phyloP scores from a whole-genome alignment of 2,888 invertebrate species.

The Limnephilus auricula region DNA sequence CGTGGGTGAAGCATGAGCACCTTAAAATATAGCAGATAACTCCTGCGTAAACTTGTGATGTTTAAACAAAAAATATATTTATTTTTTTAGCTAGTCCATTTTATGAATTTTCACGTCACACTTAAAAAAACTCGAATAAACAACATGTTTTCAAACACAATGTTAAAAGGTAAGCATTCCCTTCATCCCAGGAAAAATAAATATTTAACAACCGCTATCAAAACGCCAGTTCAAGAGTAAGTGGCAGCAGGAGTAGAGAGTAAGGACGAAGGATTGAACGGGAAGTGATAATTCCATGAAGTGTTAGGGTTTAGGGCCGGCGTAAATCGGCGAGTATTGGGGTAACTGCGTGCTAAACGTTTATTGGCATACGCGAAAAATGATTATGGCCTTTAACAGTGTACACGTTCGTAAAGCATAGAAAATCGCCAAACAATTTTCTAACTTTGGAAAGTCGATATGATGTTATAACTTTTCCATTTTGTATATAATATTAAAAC shows the following conservation, averaged over 20 bases:
- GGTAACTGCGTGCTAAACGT: conserved; percentile 55
- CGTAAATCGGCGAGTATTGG: conserved; percentile 59
- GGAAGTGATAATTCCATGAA: conserved; percentile 7
- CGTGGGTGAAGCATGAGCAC: too few species aligned
- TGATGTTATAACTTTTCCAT: not conserved
- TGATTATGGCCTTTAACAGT: not conserved
- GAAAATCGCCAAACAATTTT: not conserved
- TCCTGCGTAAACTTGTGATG: too few species aligned
- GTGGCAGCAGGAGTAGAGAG: not conserved
- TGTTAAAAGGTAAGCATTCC: not conserved
- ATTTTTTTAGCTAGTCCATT: not conserved
- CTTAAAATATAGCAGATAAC: too few species aligned
- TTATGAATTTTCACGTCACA: not conserved
- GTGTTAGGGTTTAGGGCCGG: conserved; percentile 43
- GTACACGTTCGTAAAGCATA: not conserved
- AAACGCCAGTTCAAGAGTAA: conserved; percentile 44
- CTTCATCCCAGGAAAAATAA: not conserved
- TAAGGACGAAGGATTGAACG: not conserved
- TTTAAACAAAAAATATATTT: too few species aligned
- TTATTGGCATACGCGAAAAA: conserved; percentile 56
- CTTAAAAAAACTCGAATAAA: not conserved
- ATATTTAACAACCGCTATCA: conserved; percentile 55
- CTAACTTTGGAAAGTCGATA: not conserved
- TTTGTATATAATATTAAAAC: not conserved
- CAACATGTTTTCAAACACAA: not conserved